Evolutionary conservation across 2,113 vertebrate genomes (phyloP).

Genomic region (Anolis carolinensis): DNA sequence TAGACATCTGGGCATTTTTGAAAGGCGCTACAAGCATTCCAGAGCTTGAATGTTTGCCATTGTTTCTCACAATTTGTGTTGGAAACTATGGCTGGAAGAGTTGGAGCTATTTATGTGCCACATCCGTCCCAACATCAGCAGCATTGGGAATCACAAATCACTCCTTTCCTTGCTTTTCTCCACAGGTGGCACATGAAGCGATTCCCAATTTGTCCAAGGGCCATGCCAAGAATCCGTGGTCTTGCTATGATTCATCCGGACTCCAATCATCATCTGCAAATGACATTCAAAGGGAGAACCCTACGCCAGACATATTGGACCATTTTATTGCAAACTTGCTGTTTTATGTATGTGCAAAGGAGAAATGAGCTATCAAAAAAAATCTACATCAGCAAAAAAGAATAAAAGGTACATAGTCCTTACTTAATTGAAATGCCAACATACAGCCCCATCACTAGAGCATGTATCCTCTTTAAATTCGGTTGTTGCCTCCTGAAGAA

Average conservation of each 20-base stretch:
- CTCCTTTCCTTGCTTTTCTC: background rate
- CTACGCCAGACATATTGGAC: background rate
- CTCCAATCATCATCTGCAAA: background rate
- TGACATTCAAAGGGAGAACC: background rate
- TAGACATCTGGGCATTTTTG: background rate
- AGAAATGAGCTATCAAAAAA: background rate
- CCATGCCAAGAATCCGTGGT: fast-evolving
- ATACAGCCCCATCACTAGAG: no score
- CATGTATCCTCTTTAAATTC: no score
- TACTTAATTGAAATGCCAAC: background rate
- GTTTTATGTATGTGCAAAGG: background rate
- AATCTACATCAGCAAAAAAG: background rate
- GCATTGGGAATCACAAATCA: background rate
- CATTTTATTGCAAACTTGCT: background rate
- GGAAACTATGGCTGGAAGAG: background rate
- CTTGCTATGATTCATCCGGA: fast-evolving
- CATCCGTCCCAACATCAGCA: background rate
- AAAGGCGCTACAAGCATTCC: background rate
- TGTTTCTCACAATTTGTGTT: slow-evolving; percentile 1
- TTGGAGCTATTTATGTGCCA: fast-evolving
- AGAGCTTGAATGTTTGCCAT: background rate
- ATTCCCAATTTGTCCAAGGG: fast-evolving
- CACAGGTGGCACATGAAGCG: background rate
- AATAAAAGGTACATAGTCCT: background rate
- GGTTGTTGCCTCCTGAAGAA: no score